Base-by-base conservation (phyloP, 2,888 invertebrate genomes). In the Podabrus alpinus region DNA sequence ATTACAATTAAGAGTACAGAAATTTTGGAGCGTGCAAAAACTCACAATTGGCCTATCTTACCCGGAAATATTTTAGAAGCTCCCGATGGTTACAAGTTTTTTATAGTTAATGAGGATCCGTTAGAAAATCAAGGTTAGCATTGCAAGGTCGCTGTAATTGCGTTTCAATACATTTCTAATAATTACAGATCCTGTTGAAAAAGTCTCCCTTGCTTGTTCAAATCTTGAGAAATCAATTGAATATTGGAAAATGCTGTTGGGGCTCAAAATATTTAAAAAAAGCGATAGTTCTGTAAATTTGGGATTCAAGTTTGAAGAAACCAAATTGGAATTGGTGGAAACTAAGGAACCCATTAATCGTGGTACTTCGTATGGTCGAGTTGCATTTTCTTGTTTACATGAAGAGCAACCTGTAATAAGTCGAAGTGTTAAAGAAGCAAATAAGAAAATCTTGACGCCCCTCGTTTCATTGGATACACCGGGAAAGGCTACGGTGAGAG, bases 401-500 rank as follows among this genome's bases (percentile, higher is more conserved):
- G 89, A 90, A 13, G 90, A 95, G 82, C 94, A 97, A 83, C 91
- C 93, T n/a, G 87, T 87, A 62, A 93, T 99, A 68, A 93, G 96
- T 84, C 88, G 92, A 78, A 91, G 89, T 79, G 92, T 98, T 76
- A 91, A 92, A 80, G 91, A 92, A 5, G 91, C 91, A 1, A 90
- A 92, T 7, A 90, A 92, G 75, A 94, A 91, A 45, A 95, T 99
- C 80, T 88, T 98, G 13, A 98, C 96, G 0, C 97, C 97, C 0
- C 89, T 98, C 16, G 93, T 97, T 71, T 94, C 94, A n/a, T 88
- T 99, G 78, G 97, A 97, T 84, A 99, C 99, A 0, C 99, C 99
- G 0, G 99, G 97, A 66, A 99, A 99, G 87, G 98, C 98, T 0
- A 95, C 96, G 0, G 99, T 99, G 0, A 91, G 95, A 78, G 99